A percentile compares a stretch with the other conserved stretches of the same genome.
These are phyloP conservation scores for Anodontia alba DNA, from an alignment of 2,888 invertebrate genomes.

Conservation along the genomic window DNA sequence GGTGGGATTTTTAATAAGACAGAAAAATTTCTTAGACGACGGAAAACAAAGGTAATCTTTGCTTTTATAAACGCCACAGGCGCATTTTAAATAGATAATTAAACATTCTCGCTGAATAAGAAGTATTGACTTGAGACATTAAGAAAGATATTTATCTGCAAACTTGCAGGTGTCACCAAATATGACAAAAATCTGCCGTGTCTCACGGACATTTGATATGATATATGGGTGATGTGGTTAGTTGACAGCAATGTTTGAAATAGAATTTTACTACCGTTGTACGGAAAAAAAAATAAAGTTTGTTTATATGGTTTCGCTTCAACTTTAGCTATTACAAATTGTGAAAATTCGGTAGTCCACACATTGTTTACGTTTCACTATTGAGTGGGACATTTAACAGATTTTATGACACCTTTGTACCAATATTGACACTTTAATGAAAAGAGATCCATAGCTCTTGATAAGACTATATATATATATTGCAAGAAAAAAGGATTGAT, in stretches of 20 bases:
- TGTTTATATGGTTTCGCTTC: too few species aligned
- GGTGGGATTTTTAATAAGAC: conserved; percentile 58
- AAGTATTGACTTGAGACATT: neutral
- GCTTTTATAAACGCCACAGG: neutral
- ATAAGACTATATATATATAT: too few species aligned
- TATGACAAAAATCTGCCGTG: neutral
- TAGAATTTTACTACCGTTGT: neutral
- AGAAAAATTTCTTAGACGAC: conserved; percentile 52
- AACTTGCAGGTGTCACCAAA: conserved; percentile 22
- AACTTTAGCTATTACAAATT: too few species aligned
- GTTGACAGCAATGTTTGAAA: neutral
- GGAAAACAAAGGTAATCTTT: conserved; percentile 49
- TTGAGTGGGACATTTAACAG: too few species aligned
- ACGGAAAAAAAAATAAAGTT: neutral
- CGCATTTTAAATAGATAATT: neutral
- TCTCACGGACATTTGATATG: conserved; percentile 10
- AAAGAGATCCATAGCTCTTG: too few species aligned
- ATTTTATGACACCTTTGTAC: too few species aligned
- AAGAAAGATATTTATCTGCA: neutral
- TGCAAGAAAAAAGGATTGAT: too few species aligned
- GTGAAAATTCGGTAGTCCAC: too few species aligned
- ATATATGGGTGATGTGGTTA: neutral
- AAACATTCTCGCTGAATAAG: neutral
- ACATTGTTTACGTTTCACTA: too few species aligned
- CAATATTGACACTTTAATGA: too few species aligned